phyloP scores from a whole-genome alignment of 1,140 invertebrate genomes.

The Laupala kohalensis region DNA sequence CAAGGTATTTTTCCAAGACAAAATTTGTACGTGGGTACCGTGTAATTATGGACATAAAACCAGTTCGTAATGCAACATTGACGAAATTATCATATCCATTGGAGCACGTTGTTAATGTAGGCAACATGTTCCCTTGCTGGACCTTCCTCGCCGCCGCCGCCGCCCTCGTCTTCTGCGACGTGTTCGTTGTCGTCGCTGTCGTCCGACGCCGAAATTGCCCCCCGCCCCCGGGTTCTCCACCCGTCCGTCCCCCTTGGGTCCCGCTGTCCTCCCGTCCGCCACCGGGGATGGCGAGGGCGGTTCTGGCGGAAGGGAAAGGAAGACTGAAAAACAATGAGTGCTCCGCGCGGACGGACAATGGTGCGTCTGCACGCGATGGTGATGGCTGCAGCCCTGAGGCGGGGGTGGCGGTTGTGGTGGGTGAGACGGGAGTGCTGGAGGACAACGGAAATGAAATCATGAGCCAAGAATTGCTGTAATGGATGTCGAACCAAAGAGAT shows the following conservation, averaged over 20 bases:
- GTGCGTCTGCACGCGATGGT: neutral
- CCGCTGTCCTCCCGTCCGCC: too few relatives aligned
- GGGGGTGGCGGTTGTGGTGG: neutral
- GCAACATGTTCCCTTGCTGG: neutral
- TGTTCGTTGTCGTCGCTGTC: neutral
- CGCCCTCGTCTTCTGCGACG: neutral
- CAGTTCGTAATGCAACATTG: neutral
- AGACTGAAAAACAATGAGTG: neutral
- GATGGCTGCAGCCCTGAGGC: neutral
- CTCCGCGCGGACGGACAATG: neutral
- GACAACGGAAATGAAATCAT: too few relatives aligned
- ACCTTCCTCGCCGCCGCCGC: neutral
- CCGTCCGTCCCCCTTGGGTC: too few relatives aligned
- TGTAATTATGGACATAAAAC: neutral
- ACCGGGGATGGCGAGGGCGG: neutral
- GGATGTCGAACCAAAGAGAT: too few relatives aligned
- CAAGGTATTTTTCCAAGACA: neutral
- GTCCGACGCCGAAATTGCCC: neutral
- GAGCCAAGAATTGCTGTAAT: too few relatives aligned
- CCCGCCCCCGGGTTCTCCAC: too few relatives aligned
- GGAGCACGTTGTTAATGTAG: neutral
- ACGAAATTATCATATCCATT: neutral
- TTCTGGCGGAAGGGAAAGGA: too few relatives aligned
- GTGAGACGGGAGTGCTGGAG: too few relatives aligned
- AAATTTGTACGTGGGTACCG: neutral